Conservation (phyloP, 23 tunicate genomes). For the Aplidium turbinatum region DNA sequence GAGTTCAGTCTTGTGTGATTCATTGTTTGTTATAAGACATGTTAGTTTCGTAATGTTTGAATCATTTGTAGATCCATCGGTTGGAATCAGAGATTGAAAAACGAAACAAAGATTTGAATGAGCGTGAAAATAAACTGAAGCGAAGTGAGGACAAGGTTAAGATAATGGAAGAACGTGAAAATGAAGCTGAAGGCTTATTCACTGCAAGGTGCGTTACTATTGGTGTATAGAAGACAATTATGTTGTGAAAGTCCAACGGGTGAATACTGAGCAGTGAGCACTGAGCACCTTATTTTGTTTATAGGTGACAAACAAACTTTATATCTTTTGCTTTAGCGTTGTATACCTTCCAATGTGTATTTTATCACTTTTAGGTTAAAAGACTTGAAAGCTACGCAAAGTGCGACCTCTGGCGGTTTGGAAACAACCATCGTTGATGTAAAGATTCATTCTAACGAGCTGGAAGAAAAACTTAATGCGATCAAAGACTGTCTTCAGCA, state of each 20-base stretch:
- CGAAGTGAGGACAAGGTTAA: constrained; percentile 25
- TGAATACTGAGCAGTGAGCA: no score
- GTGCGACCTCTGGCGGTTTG: no score
- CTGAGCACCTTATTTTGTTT: no score
- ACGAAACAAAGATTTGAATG: constrained; percentile 15
- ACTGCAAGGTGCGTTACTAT: constrained; percentile 28
- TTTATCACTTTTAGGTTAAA: no score
- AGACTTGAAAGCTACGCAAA: constrained; percentile 16
- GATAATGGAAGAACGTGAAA: constrained; percentile 32
- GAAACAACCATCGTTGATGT: background rate
- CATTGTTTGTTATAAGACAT: no score
- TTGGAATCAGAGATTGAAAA: constrained; percentile 37
- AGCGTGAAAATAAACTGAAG: constrained; percentile 17
- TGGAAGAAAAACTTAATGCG: constrained; percentile 41
- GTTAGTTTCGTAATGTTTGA: no score
- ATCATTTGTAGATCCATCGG: constrained; percentile 50
- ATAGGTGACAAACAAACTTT: no score
- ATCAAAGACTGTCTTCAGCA: constrained; percentile 49
- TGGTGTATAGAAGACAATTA: no score
- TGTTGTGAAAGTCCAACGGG: no score
- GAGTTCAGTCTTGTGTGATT: no score
- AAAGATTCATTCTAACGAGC: constrained; percentile 15
- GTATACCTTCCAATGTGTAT: no score
- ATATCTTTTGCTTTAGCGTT: no score
- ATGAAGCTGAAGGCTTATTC: constrained; percentile 19